Evolutionary conservation across 2,797 vertebrate genomes (phyloP).

Genomic region (Chloroceryle inda): DNA sequence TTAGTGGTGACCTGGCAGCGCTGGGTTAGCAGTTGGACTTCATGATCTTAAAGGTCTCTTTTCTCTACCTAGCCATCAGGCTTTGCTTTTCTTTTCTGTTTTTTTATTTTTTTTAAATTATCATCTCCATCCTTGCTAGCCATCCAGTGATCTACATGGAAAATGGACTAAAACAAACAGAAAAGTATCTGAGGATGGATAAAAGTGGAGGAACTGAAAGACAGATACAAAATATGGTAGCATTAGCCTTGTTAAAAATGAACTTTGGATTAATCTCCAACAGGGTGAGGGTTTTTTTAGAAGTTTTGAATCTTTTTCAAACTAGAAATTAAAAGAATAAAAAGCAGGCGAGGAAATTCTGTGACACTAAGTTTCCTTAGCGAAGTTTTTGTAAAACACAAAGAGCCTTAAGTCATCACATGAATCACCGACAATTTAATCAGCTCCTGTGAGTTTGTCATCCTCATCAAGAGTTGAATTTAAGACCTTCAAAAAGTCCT

Average conservation of each 20-base stretch:
- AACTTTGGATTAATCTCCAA: not conserved
- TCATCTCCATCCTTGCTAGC: not conserved
- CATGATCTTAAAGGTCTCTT: not conserved
- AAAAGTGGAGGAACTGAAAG: not conserved
- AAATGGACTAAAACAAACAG: not conserved
- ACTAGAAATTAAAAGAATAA: not conserved
- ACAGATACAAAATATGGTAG: not conserved
- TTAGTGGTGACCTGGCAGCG: not conserved
- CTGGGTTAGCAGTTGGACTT: not conserved
- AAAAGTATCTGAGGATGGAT: not conserved
- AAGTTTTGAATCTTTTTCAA: not conserved
- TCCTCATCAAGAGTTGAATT: constrained; percentile 60
- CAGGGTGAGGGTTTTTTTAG: not conserved
- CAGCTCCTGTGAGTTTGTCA: constrained; percentile 71
- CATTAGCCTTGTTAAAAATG: not conserved
- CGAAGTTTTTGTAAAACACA: constrained; percentile 59
- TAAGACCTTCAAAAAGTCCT: constrained; percentile 58
- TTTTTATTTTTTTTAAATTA: not conserved
- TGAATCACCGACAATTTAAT: constrained; percentile 80
- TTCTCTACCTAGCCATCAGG: not conserved
- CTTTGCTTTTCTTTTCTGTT: not conserved
- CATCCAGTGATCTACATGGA: not conserved
- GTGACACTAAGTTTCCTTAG: constrained; percentile 34
- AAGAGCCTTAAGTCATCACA: constrained; percentile 51
- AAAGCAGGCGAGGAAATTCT: not conserved